Evolutionary conservation across 2,797 vertebrate genomes (phyloP).

Genomic region (Poeciliopsis infans): DNA sequence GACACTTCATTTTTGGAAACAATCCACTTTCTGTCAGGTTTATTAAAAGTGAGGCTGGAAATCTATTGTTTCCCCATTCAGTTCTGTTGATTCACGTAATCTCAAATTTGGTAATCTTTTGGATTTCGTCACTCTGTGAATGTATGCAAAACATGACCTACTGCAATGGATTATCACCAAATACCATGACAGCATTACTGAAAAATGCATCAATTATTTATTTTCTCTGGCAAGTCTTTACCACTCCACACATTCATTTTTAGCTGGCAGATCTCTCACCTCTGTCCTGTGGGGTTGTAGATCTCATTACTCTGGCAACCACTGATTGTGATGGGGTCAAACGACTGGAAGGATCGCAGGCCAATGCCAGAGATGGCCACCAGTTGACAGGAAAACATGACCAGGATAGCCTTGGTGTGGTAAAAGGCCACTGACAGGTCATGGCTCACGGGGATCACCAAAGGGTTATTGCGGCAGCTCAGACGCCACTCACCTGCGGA

Average conservation of each 20-base stretch:
- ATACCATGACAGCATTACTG: background rate
- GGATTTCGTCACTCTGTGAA: background rate
- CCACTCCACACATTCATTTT: background rate
- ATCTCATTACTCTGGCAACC: constrained; percentile 97
- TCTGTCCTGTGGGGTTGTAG: constrained; percentile 94
- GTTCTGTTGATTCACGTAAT: background rate
- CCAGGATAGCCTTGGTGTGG: constrained; percentile 92
- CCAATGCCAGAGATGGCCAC: constrained; percentile 97
- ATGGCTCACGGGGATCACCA: constrained; percentile 97
- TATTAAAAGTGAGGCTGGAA: background rate
- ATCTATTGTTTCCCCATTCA: background rate
- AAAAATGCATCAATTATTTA: background rate
- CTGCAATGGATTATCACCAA: background rate
- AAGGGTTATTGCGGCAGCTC: constrained; percentile 96
- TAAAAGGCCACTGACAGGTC: constrained; percentile 97
- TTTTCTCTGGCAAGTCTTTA: background rate
- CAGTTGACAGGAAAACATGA: constrained; percentile 90
- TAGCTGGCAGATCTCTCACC: constrained; percentile 80
- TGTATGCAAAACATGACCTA: background rate
- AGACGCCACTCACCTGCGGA: constrained; percentile 90
- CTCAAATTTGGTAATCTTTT: background rate
- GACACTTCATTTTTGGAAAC: constrained; percentile 26
- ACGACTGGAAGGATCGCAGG: constrained; percentile 97
- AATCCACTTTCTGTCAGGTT: background rate
- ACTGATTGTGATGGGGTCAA: constrained; percentile 97